Conservation (phyloP, 2,113 vertebrate species). For the Thinocorus orbignyianus region DNA sequence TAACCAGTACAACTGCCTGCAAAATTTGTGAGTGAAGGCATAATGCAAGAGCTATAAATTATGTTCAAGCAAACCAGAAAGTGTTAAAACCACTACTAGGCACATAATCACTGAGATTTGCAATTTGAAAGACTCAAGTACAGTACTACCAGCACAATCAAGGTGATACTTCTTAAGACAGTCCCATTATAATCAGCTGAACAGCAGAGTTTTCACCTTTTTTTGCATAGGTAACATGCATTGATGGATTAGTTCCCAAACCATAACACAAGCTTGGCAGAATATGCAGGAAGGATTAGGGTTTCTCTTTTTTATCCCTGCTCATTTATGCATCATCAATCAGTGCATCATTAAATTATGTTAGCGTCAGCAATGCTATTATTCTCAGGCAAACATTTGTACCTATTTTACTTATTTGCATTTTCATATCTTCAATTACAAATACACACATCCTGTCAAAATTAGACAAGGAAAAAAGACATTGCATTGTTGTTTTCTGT, state of each 20-base stretch:
- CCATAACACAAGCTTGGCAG: not conserved
- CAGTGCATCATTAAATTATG: not conserved
- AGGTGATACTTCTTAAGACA: conserved; percentile 27
- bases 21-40: conserved; percentile 41
- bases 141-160: conserved; percentile 61
- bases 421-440: conserved; percentile 7
- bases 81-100: conserved; percentile 41
- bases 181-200: conserved; percentile 68
- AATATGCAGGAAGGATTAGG: not conserved
- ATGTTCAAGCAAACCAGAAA: conserved; percentile 47
- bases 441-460: not conserved
- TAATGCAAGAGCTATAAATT: conserved; percentile 38
- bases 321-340: conserved; percentile 2
- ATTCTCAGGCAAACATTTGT: not conserved
- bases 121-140: conserved; percentile 58
- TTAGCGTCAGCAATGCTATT: not conserved
- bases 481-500: not conserved
- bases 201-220: conserved; percentile 31
- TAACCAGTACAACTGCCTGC: not conserved
- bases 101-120: conserved; percentile 56
- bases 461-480: not conserved
- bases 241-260: conserved; percentile 22
- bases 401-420: not conserved
- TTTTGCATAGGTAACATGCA: conserved; percentile 31
- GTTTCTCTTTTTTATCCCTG: not conserved